These are phyloP conservation scores for Bembecia ichneumoniformis DNA, from an alignment of 2,888 invertebrate species.

Conservation along the genomic window DNA sequence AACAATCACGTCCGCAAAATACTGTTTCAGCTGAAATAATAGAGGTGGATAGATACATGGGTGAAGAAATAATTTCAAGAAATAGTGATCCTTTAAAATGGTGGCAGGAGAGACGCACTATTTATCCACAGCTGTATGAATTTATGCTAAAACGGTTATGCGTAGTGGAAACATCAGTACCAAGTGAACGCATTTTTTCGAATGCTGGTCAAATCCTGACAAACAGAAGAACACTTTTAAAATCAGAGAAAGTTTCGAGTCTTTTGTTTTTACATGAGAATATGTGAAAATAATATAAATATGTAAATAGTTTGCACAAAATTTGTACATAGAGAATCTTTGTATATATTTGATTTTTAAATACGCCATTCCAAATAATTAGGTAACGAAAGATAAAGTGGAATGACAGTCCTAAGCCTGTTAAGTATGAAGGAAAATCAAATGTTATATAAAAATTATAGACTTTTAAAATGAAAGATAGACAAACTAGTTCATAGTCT, in stretches of 20 bases:
- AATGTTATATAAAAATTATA: no score
- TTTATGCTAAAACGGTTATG: not conserved
- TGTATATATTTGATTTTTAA: not conserved
- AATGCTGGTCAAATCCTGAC: not conserved
- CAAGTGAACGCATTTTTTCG: no score
- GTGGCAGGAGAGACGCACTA: not conserved
- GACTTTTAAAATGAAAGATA: not conserved
- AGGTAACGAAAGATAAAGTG: not conserved
- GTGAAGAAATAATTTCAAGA: not conserved
- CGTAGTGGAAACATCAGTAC: not conserved
- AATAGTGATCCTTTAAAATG: not conserved
- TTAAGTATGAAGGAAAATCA: not conserved
- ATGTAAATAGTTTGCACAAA: not conserved
- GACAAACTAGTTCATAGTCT: not conserved
- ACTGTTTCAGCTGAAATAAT: not conserved
- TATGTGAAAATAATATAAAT: not conserved
- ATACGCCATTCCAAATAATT: not conserved
- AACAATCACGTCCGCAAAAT: not conserved
- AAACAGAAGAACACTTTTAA: not conserved
- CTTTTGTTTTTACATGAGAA: not conserved
- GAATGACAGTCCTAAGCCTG: not conserved
- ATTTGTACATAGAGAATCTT: not conserved
- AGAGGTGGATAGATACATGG: not conserved
- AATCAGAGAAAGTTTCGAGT: not conserved
- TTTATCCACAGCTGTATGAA: not conserved